These are phyloP conservation scores for Sebastes paucispinis DNA, from an alignment of 2,797 vertebrate species.

Conservation along the genomic window DNA sequence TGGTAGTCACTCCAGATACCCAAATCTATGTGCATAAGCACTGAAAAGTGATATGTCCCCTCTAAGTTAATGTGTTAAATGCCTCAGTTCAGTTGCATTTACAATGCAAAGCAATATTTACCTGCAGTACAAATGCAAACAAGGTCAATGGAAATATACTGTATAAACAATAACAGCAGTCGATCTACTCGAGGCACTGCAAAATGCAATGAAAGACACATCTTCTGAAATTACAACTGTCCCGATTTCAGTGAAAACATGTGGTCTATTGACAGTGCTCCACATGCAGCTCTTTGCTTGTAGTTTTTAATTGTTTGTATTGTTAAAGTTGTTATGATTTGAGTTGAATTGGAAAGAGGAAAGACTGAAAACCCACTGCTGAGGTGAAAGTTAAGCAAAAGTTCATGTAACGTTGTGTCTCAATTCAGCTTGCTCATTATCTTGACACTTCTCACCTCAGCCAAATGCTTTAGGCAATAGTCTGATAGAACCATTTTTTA, in stretches of 20 bases:
- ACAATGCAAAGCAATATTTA: neutral
- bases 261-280: neutral
- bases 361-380: neutral
- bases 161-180: neutral
- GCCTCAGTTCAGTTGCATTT: neutral
- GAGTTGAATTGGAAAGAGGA: neutral
- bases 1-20: too few relatives aligned
- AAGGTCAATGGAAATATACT: neutral
- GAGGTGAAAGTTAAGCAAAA: neutral
- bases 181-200: neutral
- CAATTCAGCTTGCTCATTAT: neutral
- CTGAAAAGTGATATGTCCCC: too few relatives aligned
- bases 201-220: neutral
- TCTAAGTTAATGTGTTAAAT: neutral
- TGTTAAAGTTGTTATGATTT: neutral
- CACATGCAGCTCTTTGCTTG: too few relatives aligned
- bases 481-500: neutral
- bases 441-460: neutral
- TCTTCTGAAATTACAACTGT: neutral
- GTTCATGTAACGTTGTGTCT: neutral
- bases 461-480: neutral
- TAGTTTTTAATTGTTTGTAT: too few relatives aligned
- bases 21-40: too few relatives aligned
- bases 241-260: neutral
- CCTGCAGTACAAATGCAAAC: neutral